phyloP scores from a whole-genome alignment of 92 coral and sea anemone species.

The Phymanthus crucifer region DNA sequence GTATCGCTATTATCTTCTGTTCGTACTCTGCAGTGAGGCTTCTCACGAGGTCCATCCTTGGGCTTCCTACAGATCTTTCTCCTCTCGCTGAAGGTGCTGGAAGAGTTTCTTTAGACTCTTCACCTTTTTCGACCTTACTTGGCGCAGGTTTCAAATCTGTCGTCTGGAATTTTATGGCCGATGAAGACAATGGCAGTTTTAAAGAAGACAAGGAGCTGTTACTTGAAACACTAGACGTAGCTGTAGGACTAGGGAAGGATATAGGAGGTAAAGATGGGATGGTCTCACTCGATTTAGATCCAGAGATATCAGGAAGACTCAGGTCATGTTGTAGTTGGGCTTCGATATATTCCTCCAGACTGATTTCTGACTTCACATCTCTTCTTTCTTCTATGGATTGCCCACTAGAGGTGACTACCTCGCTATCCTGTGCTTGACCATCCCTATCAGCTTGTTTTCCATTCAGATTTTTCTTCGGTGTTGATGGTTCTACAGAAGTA shows the following conservation, averaged over 20 bases:
- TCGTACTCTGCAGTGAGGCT: constrained; percentile 2
- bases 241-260: background rate
- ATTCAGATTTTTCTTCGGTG: background rate
- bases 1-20: constrained; percentile 23
- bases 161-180: background rate
- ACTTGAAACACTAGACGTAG: background rate
- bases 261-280: background rate
- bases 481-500: background rate
- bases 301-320: background rate
- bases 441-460: background rate
- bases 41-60: background rate
- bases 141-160: background rate
- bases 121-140: background rate
- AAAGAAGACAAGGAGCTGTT: background rate
- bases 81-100: background rate
- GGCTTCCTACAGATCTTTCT: background rate
- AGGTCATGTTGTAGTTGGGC: constrained; percentile 4
- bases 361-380: background rate
- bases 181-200: background rate
- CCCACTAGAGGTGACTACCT: background rate
- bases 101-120: background rate
- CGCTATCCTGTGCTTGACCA: background rate
- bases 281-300: background rate
- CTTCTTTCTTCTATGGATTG: background rate
- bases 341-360: constrained; percentile 26